phyloP scores from a whole-genome alignment of 2,888 invertebrate species.

The Pammene aurita region DNA sequence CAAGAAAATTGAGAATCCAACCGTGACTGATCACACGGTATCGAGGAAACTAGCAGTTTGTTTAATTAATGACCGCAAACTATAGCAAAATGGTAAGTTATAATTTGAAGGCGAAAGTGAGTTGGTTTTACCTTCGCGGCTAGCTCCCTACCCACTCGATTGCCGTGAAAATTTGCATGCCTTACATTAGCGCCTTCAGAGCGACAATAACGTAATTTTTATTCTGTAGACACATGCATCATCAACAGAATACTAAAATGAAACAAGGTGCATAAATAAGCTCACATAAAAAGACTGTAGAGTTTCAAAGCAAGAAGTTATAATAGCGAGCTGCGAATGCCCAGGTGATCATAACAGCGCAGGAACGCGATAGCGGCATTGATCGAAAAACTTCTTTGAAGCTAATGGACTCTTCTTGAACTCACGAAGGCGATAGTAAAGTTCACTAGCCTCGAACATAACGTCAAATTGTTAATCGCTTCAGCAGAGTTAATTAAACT shows the following conservation, averaged over 20 bases:
- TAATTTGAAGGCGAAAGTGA: slow-evolving; percentile 11
- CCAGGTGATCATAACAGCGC: slow-evolving; percentile 16
- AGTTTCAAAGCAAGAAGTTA: slow-evolving; percentile 9
- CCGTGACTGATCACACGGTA: slow-evolving; percentile 25
- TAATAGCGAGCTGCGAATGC: slow-evolving; percentile 13
- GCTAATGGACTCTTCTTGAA: slow-evolving; percentile 19
- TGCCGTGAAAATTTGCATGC: not conserved
- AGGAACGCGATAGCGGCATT: slow-evolving; percentile 18
- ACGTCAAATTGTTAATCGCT: slow-evolving; percentile 1
- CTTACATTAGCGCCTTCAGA: not conserved
- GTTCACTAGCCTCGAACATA: slow-evolving; percentile 26
- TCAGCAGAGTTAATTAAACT: not conserved
- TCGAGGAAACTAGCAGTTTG: slow-evolving; percentile 11
- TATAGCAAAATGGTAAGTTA: not conserved
- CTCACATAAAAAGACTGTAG: slow-evolving; percentile 1
- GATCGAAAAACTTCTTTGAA: slow-evolving; percentile 16
- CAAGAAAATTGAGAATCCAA: slow-evolving; percentile 19
- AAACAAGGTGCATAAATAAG: not conserved
- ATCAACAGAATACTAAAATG: too few species aligned
- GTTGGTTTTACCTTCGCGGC: slow-evolving; percentile 1
- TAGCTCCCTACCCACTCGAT: not conserved
- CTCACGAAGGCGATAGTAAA: slow-evolving; percentile 10
- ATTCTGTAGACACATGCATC: too few species aligned
- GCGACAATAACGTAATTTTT: not conserved
- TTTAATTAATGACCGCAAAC: not conserved